These are phyloP conservation scores for Capromys pilorides DNA, from an alignment of 2,797 vertebrate species.

Conservation along the genomic window DNA sequence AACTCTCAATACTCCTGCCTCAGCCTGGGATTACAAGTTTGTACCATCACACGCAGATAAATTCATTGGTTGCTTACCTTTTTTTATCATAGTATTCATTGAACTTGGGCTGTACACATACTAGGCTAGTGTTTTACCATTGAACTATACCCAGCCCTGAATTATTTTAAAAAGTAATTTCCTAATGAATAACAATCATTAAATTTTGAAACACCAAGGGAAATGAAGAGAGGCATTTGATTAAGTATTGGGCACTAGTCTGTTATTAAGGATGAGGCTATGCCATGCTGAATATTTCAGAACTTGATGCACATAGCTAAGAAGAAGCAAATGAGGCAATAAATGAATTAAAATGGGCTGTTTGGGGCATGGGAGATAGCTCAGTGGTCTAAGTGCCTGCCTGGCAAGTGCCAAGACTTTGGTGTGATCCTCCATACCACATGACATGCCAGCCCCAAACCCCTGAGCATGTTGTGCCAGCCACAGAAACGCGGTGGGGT, in stretches of 20 bases:
- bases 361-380: too few relatives aligned
- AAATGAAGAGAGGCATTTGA: neutral
- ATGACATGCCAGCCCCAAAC: too few relatives aligned
- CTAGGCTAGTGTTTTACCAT: neutral
- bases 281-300: too few relatives aligned
- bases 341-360: neutral
- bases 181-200: neutral
- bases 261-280: neutral
- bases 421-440: too few relatives aligned
- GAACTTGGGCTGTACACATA: neutral
- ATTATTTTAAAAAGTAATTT: neutral
- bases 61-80: neutral
- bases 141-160: neutral
- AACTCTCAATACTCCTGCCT: neutral
- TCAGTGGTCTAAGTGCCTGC: too few relatives aligned
- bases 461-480: too few relatives aligned
- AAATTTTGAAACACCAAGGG: neutral
- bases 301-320: neutral
- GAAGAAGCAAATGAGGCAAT: neutral
- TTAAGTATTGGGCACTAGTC: neutral
- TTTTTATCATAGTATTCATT: neutral
- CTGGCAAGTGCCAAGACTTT: too few relatives aligned
- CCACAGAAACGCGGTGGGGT: too few relatives aligned
- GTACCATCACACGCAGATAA: neutral
- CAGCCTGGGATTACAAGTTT: neutral